Evolutionary conservation across 2,113 vertebrate species (phyloP).

Genomic region (Ahaetulla prasina): DNA sequence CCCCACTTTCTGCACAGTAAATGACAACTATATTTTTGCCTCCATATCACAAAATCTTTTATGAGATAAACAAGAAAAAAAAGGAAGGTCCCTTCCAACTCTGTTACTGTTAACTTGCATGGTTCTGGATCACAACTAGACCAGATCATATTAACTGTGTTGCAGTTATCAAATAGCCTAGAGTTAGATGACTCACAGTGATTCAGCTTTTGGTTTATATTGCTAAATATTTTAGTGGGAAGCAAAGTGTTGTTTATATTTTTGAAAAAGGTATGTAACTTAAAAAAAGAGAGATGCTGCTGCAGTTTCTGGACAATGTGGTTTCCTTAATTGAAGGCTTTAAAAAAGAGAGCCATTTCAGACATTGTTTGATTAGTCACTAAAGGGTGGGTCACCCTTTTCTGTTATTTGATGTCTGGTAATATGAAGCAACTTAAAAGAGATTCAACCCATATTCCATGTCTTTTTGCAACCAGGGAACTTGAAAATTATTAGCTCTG

Average conservation of each 20-base stretch:
- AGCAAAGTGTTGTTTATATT: slow-evolving; percentile 37
- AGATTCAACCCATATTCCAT: slow-evolving; percentile 51
- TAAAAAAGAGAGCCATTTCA: slow-evolving; percentile 70
- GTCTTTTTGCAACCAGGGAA: slow-evolving; percentile 46
- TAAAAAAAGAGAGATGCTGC: slow-evolving; percentile 55
- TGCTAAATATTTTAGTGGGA: slow-evolving; percentile 54
- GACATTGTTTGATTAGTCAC: slow-evolving; percentile 75
- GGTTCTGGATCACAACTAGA: not conserved
- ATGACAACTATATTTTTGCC: not conserved
- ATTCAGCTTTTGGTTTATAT: slow-evolving; percentile 55
- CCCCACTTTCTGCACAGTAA: not conserved
- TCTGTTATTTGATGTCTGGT: slow-evolving; percentile 71
- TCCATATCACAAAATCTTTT: not conserved
- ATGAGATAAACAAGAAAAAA: not conserved
- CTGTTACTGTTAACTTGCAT: not conserved
- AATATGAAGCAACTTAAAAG: slow-evolving; percentile 68
- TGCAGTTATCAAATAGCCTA: slow-evolving; percentile 29
- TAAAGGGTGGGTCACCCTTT: slow-evolving; percentile 66
- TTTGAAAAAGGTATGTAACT: slow-evolving; percentile 44
- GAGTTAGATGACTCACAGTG: slow-evolving; percentile 61
- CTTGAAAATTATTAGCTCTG: slow-evolving; percentile 60
- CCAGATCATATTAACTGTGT: not conserved
- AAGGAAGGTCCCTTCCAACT: not conserved
- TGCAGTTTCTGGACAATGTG: slow-evolving; percentile 79
- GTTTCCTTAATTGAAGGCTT: slow-evolving; percentile 75